Evolutionary conservation across 2,113 vertebrate genomes (phyloP).

Genomic region (Xiphophorus maculatus): DNA sequence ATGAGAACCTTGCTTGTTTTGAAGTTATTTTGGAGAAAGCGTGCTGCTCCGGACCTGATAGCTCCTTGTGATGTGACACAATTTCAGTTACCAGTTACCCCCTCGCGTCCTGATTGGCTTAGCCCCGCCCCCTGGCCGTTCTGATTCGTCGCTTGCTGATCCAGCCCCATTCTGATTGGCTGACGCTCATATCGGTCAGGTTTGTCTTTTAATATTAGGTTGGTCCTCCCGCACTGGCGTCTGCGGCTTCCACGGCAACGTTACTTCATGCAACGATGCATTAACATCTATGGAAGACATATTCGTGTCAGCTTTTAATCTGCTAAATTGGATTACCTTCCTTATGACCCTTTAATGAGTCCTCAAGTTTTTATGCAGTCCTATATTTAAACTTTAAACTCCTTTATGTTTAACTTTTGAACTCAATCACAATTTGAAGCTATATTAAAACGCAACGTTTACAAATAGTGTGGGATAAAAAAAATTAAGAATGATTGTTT

Average conservation of each 20-base stretch:
- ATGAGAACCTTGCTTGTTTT: conserved; percentile 11
- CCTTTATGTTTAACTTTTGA: background rate
- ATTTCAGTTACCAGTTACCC: conserved; percentile 59
- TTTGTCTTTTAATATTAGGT: conserved; percentile 46
- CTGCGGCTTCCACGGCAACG: conserved; percentile 81
- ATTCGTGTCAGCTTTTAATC: background rate
- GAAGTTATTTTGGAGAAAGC: conserved; percentile 25
- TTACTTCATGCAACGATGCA: conserved; percentile 39
- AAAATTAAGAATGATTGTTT: background rate
- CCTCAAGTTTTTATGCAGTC: background rate
- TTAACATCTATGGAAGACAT: background rate
- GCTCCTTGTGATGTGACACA: conserved; percentile 60
- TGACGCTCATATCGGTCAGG: conserved; percentile 51
- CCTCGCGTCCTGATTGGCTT: conserved; percentile 59
- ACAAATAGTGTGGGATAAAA: background rate
- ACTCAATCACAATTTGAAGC: background rate
- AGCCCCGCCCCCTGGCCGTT: conserved; percentile 58
- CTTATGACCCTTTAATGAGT: background rate
- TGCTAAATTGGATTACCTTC: background rate
- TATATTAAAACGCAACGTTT: background rate
- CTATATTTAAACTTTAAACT: background rate
- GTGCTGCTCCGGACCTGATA: background rate
- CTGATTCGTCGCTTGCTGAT: conserved; percentile 50
- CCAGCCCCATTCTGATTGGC: conserved; percentile 62
- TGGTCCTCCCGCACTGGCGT: conserved; percentile 69